These are phyloP conservation scores for Dolomedes plantarius DNA, from an alignment of 2,888 invertebrate genomes.

Conservation along the genomic window DNA sequence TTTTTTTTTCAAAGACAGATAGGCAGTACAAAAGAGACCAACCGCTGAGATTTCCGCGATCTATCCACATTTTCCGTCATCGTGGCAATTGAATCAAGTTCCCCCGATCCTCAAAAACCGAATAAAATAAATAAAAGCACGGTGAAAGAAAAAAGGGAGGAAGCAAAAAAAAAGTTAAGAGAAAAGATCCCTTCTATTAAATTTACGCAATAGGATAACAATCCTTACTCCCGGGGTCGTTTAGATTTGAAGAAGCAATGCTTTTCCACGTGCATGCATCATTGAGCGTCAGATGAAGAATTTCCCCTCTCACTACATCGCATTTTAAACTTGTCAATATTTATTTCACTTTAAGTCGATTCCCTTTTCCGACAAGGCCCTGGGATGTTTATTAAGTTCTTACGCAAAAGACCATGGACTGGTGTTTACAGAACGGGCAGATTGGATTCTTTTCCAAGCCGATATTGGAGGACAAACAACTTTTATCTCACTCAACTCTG, in stretches of 20 bases:
- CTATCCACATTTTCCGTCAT: slow-evolving; percentile 43
- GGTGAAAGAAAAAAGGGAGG: not conserved
- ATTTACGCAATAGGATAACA: slow-evolving; percentile 67
- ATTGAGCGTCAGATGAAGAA: slow-evolving; percentile 59
- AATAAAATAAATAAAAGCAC: slow-evolving; percentile 59
- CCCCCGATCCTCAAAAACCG: slow-evolving; percentile 35
- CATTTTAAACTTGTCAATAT: slow-evolving; percentile 67
- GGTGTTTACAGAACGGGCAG: slow-evolving; percentile 17
- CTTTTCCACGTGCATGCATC: slow-evolving; percentile 58
- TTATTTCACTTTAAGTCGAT: slow-evolving; percentile 65
- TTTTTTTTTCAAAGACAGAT: not conserved
- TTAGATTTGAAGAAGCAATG: slow-evolving; percentile 65
- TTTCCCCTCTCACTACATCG: slow-evolving; percentile 32
- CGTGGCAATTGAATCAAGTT: slow-evolving; percentile 62
- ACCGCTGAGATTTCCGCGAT: slow-evolving; percentile 57
- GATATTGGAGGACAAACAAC: slow-evolving; percentile 16
- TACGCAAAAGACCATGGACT: not conserved
- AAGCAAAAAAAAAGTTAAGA: slow-evolving; percentile 29
- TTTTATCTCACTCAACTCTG: not conserved
- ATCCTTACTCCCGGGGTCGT: slow-evolving; percentile 57
- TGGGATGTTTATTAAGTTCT: slow-evolving; percentile 39
- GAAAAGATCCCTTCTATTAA: slow-evolving; percentile 65
- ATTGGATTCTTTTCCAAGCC: slow-evolving; percentile 10
- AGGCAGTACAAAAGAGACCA: slow-evolving; percentile 44
- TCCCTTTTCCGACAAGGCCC: slow-evolving; percentile 34